phyloP scores from a whole-genome alignment of 2,888 invertebrate genomes.

The Apomyelois bistriatella region DNA sequence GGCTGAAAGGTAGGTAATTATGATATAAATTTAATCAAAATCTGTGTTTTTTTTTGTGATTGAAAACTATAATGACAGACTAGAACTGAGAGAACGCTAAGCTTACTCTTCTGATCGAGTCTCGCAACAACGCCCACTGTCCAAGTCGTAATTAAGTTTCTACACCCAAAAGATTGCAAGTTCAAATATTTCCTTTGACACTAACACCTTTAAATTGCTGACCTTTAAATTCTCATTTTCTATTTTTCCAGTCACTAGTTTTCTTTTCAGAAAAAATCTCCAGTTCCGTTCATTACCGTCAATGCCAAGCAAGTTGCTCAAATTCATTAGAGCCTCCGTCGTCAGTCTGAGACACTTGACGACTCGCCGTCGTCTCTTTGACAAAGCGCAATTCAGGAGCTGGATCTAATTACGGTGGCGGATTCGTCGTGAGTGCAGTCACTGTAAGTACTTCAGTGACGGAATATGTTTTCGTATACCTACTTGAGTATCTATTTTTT shows the following conservation, averaged over 20 bases:
- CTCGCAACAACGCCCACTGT: no score
- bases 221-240: neutral
- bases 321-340: constrained; percentile 25
- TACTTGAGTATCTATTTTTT: constrained; percentile 6
- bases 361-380: constrained; percentile 26
- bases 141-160: no score
- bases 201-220: neutral
- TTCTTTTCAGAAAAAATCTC: neutral
- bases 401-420: constrained; percentile 38
- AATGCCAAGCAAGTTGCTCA: constrained; percentile 18
- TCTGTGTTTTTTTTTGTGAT: no score
- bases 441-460: neutral
- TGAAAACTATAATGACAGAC: no score
- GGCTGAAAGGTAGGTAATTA: no score
- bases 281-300: constrained; percentile 2
- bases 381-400: constrained; percentile 35
- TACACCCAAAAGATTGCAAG: no score
- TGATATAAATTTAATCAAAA: no score
- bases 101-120: no score
- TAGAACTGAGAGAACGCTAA: neutral
- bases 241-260: neutral
- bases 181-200: neutral
- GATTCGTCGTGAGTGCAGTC: constrained; percentile 3
- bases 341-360: constrained; percentile 12
- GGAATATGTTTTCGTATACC: constrained; percentile 12